These are phyloP conservation scores for Pseudoips prasinana DNA, from an alignment of 2,888 invertebrate species.

Conservation along the genomic window DNA sequence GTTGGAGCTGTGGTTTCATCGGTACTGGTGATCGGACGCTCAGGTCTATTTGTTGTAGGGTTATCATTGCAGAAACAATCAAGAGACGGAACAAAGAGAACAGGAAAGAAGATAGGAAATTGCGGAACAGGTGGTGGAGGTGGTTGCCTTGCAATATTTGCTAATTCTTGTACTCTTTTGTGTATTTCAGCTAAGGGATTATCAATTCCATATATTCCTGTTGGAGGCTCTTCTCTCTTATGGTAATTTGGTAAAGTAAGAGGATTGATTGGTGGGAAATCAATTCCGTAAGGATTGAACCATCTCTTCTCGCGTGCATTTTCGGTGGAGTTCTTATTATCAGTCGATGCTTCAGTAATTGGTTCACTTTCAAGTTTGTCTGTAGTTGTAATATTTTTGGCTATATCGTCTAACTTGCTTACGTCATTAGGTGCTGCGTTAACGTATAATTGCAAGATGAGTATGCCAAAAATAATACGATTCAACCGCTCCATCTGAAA, in stretches of 20 bases:
- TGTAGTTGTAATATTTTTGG: constrained; percentile 18
- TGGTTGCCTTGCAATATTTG: constrained; percentile 39
- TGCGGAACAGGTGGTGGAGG: constrained; percentile 34
- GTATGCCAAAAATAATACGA: constrained; percentile 38
- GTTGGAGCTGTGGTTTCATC: constrained; percentile 28
- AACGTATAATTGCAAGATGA: constrained; percentile 45
- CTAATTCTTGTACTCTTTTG: constrained; percentile 47
- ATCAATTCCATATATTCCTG: constrained; percentile 37
- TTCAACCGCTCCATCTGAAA: constrained; percentile 62
- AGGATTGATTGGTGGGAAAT: constrained; percentile 43
- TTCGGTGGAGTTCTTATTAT: constrained; percentile 31
- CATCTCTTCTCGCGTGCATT: constrained; percentile 51
- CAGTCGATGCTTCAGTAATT: constrained; percentile 26
- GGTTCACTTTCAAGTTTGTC: constrained; percentile 35
- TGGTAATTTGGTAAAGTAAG: too few relatives aligned
- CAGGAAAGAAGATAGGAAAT: constrained; percentile 49
- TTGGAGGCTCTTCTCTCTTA: constrained; percentile 33
- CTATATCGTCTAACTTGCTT: constrained; percentile 36
- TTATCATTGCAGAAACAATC: constrained; percentile 44
- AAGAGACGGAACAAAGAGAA: constrained; percentile 46
- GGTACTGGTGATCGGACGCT: constrained; percentile 4
- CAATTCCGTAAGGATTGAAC: constrained; percentile 45
- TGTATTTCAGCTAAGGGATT: constrained; percentile 49
- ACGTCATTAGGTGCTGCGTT: constrained; percentile 51
- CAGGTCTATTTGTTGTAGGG: constrained; percentile 3